Evolutionary conservation across 2,888 invertebrate genomes (phyloP).

Genomic region (Diaperis boleti): DNA sequence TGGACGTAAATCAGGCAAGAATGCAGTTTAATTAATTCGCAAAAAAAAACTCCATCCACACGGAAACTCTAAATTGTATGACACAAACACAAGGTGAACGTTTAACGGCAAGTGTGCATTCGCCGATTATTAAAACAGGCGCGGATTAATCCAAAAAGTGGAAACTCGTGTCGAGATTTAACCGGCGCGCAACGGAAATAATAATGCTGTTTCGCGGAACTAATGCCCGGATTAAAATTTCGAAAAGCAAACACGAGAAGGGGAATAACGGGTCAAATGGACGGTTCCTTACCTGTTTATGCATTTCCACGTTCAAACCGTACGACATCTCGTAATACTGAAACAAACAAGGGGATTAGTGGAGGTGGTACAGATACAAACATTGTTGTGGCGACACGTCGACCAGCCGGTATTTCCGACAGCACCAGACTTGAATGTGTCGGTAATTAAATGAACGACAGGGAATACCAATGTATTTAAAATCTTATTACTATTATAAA

Average conservation of each 20-base stretch:
- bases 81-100: conserved; percentile 31
- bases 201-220: conserved; percentile 44
- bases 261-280: conserved; percentile 4
- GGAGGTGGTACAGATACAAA: no score
- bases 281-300: conserved; percentile 91
- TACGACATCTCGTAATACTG: conserved; percentile 99
- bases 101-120: conserved; percentile 29
- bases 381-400: no score
- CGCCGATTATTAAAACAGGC: conserved; percentile 48
- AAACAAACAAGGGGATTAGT: conserved; percentile 36
- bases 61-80: conserved; percentile 20
- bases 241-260: conserved; percentile 13
- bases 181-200: conserved; percentile 44
- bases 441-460: no score
- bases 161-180: conserved; percentile 50
- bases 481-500: no score
- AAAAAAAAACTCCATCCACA: conserved; percentile 2
- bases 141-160: conserved; percentile 50
- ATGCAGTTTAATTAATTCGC: conserved; percentile 16
- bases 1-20: conserved; percentile 6
- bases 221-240: conserved; percentile 45
- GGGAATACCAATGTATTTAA: no score
- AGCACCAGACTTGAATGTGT: no score
- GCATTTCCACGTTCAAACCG: conserved; percentile 97
- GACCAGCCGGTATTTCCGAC: no score